Percentiles rank a stretch among this genome's conserved stretches.
These are phyloP conservation scores for Chascanopsetta lugubris DNA, from an alignment of 2,113 vertebrate genomes.

Conservation along the genomic window DNA sequence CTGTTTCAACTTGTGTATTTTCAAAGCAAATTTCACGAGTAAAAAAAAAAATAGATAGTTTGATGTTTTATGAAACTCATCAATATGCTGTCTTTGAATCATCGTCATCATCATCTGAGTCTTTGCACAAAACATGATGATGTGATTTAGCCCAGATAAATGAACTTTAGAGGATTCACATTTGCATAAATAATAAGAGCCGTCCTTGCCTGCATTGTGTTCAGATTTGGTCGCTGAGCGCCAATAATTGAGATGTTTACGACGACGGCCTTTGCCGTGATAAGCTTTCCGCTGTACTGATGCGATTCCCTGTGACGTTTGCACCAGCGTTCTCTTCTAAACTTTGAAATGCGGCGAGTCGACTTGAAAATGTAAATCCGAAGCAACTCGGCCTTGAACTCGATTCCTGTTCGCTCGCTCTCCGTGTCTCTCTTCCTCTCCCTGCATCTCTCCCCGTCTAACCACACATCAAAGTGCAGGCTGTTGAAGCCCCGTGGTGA, in stretches of 20 bases:
- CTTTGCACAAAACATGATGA: neutral
- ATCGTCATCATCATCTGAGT: neutral
- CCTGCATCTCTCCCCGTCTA: conserved; percentile 37
- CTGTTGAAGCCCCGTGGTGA: conserved; percentile 45
- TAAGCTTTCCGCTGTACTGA: conserved; percentile 4
- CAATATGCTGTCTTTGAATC: neutral
- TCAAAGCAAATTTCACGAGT: neutral
- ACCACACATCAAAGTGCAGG: conserved; percentile 60
- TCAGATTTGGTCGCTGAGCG: conserved; percentile 14
- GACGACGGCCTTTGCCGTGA: conserved; percentile 37
- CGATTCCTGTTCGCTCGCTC: conserved; percentile 16
- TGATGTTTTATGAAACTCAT: neutral
- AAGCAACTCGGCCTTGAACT: conserved; percentile 48
- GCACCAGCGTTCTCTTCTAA: neutral
- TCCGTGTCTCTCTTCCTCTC: conserved; percentile 8
- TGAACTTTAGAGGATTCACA: neutral
- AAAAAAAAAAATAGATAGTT: neutral
- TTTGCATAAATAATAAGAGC: neutral
- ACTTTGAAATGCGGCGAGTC: conserved; percentile 17
- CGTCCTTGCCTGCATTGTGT: conserved; percentile 12
- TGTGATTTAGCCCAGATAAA: neutral
- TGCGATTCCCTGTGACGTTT: conserved; percentile 24
- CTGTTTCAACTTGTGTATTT: neutral
- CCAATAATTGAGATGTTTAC: conserved; percentile 40
- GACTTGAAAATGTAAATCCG: conserved; percentile 54